Percentiles rank a stretch among this genome's conserved stretches.
phyloP scores from a whole-genome alignment of 2,797 vertebrate genomes.

The Austrolebias charrua region DNA sequence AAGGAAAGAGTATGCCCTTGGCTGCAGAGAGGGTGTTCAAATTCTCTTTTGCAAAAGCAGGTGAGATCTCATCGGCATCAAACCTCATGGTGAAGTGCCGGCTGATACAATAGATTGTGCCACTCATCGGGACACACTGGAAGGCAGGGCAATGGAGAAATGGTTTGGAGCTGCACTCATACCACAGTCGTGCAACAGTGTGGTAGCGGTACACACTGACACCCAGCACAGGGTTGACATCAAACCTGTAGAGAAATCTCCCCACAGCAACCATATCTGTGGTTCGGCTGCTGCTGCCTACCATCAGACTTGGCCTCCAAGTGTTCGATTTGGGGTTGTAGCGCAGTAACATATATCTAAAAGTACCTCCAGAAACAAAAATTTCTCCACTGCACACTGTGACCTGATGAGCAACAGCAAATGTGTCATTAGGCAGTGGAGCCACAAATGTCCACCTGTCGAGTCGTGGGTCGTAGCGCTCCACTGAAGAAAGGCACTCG shows the following conservation, averaged over 20 bases:
- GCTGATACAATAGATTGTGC: slow-evolving; percentile 85
- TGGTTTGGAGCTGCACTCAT: slow-evolving; percentile 80
- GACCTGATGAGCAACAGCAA: slow-evolving; percentile 90
- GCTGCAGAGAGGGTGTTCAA: slow-evolving; percentile 80
- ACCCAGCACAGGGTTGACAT: slow-evolving; percentile 80
- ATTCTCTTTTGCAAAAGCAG: slow-evolving; percentile 81
- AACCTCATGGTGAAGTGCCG: slow-evolving; percentile 82
- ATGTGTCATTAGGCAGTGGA: slow-evolving; percentile 87
- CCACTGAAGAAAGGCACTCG: slow-evolving; percentile 89
- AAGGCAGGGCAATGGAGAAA: slow-evolving; percentile 74
- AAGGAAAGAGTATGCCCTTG: slow-evolving; percentile 84
- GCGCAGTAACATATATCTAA: slow-evolving; percentile 85
- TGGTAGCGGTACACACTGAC: slow-evolving; percentile 88
- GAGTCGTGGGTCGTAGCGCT: slow-evolving; percentile 87
- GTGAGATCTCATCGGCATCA: slow-evolving; percentile 85
- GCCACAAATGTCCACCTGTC: slow-evolving; percentile 89
- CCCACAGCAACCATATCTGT: slow-evolving; percentile 82
- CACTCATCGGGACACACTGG: slow-evolving; percentile 80
- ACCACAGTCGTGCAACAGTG: slow-evolving; percentile 85
- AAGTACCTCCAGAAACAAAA: slow-evolving; percentile 88
- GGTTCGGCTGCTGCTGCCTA: slow-evolving; percentile 79
- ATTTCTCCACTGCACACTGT: slow-evolving; percentile 84
- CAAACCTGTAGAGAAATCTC: slow-evolving; percentile 90
- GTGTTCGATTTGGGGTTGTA: slow-evolving; percentile 78
- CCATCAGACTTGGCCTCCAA: slow-evolving; percentile 80